Percentiles rank a stretch among this genome's conserved stretches.
These are phyloP conservation scores for Leucozona laternaria DNA, from an alignment of 2,888 invertebrate species.

Conservation along the genomic window DNA sequence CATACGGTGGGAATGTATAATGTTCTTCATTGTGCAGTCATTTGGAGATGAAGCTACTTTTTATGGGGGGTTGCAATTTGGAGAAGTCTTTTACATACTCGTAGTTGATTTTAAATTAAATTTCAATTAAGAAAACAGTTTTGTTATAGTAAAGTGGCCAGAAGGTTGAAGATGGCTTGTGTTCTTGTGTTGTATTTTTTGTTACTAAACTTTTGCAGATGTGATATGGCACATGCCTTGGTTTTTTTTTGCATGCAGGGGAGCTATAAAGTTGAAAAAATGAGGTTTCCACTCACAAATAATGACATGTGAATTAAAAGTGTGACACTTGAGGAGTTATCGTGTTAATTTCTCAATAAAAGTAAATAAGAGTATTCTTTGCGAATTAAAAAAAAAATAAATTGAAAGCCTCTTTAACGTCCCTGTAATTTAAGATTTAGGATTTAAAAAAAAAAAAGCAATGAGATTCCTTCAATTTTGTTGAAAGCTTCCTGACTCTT, in stretches of 20 bases:
- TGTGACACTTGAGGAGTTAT: too few species aligned
- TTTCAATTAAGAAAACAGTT: slow-evolving; percentile 9
- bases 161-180: background rate
- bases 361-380: too few species aligned
- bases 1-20: slow-evolving; percentile 38
- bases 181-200: background rate
- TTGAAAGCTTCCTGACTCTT: too few species aligned
- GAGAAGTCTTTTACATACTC: background rate
- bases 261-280: background rate
- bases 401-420: too few species aligned
- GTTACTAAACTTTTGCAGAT: background rate
- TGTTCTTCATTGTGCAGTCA: slow-evolving; percentile 32
- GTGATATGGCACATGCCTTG: slow-evolving; percentile 2
- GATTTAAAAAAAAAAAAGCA: too few species aligned
- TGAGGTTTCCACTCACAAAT: background rate
- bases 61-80: background rate
- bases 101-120: background rate
- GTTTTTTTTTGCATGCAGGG: background rate
- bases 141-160: background rate
- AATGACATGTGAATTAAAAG: background rate
- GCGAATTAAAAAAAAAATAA: too few species aligned
- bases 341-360: too few species aligned
- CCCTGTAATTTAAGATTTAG: too few species aligned
- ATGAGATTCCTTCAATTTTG: too few species aligned
- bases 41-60: slow-evolving; percentile 5